Evolutionary conservation across 2,888 invertebrate species (phyloP).

Genomic region (Aspidiotus destructor): DNA sequence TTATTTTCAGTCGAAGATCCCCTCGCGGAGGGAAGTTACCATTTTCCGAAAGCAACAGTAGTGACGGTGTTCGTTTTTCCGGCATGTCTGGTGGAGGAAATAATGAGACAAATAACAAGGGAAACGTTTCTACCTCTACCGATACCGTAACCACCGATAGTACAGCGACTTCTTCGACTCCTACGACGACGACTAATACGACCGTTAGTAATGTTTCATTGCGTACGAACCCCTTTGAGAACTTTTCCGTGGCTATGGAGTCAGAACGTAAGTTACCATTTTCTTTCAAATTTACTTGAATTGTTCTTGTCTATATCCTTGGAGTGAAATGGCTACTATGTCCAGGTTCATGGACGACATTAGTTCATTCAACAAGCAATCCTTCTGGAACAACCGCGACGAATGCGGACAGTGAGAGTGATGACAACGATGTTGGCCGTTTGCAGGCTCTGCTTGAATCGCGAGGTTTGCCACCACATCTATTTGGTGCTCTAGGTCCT

Average conservation of each 20-base stretch:
- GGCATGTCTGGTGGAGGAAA: slow-evolving; percentile 27
- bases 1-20: slow-evolving; percentile 23
- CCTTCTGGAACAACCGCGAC: slow-evolving; percentile 16
- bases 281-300: background rate
- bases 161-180: slow-evolving; percentile 22
- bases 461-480: slow-evolving; percentile 88
- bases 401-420: slow-evolving; percentile 53
- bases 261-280: slow-evolving; percentile 13
- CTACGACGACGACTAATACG: slow-evolving; percentile 16
- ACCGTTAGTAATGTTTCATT: slow-evolving; percentile 13
- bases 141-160: slow-evolving; percentile 10
- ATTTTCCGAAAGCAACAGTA: slow-evolving; percentile 18
- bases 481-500: slow-evolving; percentile 90
- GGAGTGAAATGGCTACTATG: background rate
- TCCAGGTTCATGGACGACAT: slow-evolving; percentile 26
- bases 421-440: slow-evolving; percentile 91
- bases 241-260: slow-evolving; percentile 27
- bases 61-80: slow-evolving; percentile 26
- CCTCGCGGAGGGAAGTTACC: slow-evolving; percentile 33
- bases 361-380: slow-evolving; percentile 18
- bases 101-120: slow-evolving; percentile 20
- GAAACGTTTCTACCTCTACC: slow-evolving; percentile 6
- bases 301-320: too few relatives aligned
- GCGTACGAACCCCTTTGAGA: slow-evolving; percentile 21
- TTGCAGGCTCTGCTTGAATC: slow-evolving; percentile 90